Base-by-base conservation (phyloP, 2,113 vertebrate genomes). In the Atherinomorus stipes region DNA sequence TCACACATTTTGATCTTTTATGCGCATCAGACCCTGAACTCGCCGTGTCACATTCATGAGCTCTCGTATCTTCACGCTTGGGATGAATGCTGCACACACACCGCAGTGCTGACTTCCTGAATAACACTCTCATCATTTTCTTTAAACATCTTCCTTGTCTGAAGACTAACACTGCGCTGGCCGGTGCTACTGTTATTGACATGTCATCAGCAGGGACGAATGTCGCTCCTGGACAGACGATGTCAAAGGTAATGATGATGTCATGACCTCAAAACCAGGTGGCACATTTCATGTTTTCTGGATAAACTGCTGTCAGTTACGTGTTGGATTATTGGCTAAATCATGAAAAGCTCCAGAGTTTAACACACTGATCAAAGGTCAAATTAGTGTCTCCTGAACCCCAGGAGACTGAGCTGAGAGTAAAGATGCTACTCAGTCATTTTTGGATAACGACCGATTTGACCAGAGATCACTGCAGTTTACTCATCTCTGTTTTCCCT, bases 111-210 rank as follows among this genome's bases (percentile, higher is more conserved):
- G 60, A 52, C 22, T 16, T 50, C 42, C 22, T 26, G 22, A 73
- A 62, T 85, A 79, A 84, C 68, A 16, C 45, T 76, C 56, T 71
- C 28, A 8, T 58, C 23, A 66, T 56, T 60, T 76, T 59, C 59
- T 70, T 53, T 71, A 76, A 78, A 83, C 71, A 0, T 84, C 66
- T 80, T 65, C 76, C 50, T 88, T 81, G 64, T 49, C 80, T 85
- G 53, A 84, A 91, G 91, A 88, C 84, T 87, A 89, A 89, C 86
- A 71, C 76, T 51, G 37, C 12, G 11, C 40, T 8, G 12, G 28
- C 65, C 22, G 58, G 53, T 64, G 80, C 72, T 60, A 67, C 83
- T 83, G 51, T 83, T 78, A 84, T 89, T 84, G 85, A 89, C 81
- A 87, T 89, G 80, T 74, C 76, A 40, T 59, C 75, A 52, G 45